Conservation (phyloP, 2,113 vertebrate species). For the Petrocephalus microphthalmus region DNA sequence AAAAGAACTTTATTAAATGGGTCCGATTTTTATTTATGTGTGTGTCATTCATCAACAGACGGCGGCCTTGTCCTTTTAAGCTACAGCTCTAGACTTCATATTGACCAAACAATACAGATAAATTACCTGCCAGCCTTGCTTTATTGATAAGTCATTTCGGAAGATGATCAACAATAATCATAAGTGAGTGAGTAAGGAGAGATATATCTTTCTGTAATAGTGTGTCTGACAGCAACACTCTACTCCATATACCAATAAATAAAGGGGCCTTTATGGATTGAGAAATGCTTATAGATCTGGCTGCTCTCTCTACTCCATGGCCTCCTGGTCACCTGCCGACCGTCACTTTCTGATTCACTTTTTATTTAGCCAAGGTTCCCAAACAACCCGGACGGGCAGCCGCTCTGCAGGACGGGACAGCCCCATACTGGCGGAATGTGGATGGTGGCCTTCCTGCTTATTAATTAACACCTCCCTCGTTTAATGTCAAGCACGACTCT, state of each 20-base stretch:
- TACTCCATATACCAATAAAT: slow-evolving; percentile 37
- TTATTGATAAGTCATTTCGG: slow-evolving; percentile 73
- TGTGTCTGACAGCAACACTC: slow-evolving; percentile 35
- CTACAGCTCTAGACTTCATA: slow-evolving; percentile 67
- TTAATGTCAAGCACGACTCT: background rate
- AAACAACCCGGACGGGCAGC: background rate
- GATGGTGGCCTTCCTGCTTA: background rate
- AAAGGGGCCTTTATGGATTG: slow-evolving; percentile 49
- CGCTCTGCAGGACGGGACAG: background rate
- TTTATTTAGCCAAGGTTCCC: too few relatives aligned
- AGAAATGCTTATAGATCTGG: slow-evolving; percentile 49
- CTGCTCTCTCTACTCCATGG: slow-evolving; percentile 12
- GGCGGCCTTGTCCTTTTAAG: slow-evolving; percentile 64
- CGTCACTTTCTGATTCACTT: background rate
- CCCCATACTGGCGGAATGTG: background rate
- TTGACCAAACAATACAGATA: slow-evolving; percentile 70
- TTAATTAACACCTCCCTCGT: background rate
- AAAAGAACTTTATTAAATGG: slow-evolving; percentile 57
- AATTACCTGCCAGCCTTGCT: slow-evolving; percentile 56
- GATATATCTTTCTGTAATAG: slow-evolving; percentile 49
- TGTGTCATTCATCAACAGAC: slow-evolving; percentile 57
- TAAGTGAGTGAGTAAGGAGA: slow-evolving; percentile 65
- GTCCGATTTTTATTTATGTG: slow-evolving; percentile 51
- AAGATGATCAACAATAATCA: slow-evolving; percentile 80
- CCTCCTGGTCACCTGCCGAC: background rate